phyloP scores from a whole-genome alignment of 2,888 invertebrate genomes.

The Xanthia icteritia region DNA sequence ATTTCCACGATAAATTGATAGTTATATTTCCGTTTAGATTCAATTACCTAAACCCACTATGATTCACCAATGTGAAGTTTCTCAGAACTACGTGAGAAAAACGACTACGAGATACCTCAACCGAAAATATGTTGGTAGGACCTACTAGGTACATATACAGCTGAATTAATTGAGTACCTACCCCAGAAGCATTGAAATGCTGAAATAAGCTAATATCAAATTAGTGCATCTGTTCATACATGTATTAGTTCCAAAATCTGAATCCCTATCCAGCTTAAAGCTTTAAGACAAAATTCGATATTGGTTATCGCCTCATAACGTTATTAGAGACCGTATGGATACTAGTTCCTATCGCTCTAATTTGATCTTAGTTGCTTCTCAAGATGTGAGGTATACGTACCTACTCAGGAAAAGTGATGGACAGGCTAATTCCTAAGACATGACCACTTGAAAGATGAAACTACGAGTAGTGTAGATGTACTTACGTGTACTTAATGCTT shows the following conservation, averaged over 20 bases:
- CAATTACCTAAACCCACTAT: neutral
- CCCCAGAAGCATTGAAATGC: neutral
- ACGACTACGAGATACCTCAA: neutral
- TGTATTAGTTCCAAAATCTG: neutral
- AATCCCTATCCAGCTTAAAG: neutral
- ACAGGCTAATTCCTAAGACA: neutral
- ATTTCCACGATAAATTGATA: too few relatives aligned
- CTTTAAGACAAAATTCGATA: conserved; percentile 10
- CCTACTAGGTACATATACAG: neutral
- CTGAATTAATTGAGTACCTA: neutral
- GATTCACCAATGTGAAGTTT: neutral
- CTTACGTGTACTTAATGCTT: neutral
- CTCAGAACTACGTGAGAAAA: neutral
- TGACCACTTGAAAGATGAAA: neutral
- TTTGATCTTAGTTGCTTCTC: conserved; percentile 13
- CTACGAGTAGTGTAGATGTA: neutral
- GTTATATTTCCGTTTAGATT: neutral
- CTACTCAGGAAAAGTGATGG: neutral
- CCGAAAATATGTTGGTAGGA: neutral
- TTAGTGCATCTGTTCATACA: too few relatives aligned
- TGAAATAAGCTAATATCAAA: neutral
- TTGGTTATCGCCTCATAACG: neutral
- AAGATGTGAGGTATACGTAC: neutral
- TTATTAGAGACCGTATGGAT: neutral
- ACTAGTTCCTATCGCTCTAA: neutral